Evolutionary conservation across 2,888 invertebrate species (phyloP), one percentile per base, ranked within the genome.

Genomic region (Drosophila affinis): DNA sequence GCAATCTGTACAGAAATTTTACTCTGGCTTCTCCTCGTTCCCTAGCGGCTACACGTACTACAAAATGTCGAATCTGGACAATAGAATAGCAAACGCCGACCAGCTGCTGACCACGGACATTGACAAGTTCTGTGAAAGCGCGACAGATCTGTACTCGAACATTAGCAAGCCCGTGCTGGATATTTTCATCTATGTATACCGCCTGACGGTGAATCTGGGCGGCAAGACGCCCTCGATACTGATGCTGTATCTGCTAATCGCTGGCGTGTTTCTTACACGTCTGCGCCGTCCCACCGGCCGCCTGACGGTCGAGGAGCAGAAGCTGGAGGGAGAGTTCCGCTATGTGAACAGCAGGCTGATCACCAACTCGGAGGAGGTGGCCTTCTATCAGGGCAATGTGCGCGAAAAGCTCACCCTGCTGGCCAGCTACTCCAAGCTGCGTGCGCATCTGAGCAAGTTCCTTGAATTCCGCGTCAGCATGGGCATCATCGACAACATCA

Each of bases 261-360:
- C 98, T 56, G 99, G 99, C 61, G 93, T 96, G 3, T 92, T 98
- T 72, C 93, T 99, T 62, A 98, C 99, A 0, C 95, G 96, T 87
- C 93, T 98, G 62, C 94, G 99, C 76, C 95, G 95, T 82, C 99
- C 99, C 0, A 96, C 98, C 72, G 98, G 97, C 10, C 90, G 91
- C 27, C 94, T 99, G 93, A 99, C 99, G 0, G 97, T 98, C 0
- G 95, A 95, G 72, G 99, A 99, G 91, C 99, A 99, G 92, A 97
- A 97, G 91, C 93, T 99, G n/a, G 99, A 99, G 93, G 99, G 99
- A 60, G 99, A 99, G 93, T 99, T 98, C 93, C 94, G 99, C 90
- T 99, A 98, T 90, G 98, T 99, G 39, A 98, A 99, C 92, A 97
- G 99, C 3, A 94, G 99, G 57, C 93, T 99, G 34, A 99, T 99